Conservation (phyloP, 2,113 vertebrate species). For the Scolopax mira region DNA sequence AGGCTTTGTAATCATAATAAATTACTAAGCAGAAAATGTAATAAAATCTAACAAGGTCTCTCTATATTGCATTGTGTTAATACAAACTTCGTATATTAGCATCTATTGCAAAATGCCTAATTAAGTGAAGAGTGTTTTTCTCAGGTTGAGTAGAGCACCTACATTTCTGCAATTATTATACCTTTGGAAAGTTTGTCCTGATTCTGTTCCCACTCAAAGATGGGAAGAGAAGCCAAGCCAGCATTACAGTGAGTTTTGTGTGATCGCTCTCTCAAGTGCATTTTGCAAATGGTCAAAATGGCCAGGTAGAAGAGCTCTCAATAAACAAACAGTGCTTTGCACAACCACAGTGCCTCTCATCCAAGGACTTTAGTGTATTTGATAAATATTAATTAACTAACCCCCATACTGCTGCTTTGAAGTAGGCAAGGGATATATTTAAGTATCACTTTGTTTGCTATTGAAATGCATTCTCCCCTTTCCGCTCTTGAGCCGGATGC, state of each 20-base stretch:
- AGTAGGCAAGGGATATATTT: not conserved
- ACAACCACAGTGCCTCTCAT: not conserved
- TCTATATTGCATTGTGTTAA: not conserved
- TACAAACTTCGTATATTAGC: not conserved
- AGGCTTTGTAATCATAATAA: not conserved
- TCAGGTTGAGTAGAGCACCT: constrained; percentile 1
- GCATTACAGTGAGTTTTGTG: not conserved
- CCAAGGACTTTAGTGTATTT: not conserved
- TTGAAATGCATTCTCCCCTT: not conserved
- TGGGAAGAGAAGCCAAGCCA: not conserved
- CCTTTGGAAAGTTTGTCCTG: not conserved
- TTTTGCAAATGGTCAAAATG: not conserved
- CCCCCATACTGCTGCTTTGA: not conserved
- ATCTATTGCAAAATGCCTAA: constrained; percentile 20
- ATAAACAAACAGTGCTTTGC: not conserved
- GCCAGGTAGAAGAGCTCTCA: not conserved
- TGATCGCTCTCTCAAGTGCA: not conserved
- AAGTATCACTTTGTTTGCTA: not conserved
- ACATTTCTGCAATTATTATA: not conserved
- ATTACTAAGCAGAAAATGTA: not conserved
- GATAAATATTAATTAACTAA: constrained; percentile 9
- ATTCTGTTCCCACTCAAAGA: not conserved
- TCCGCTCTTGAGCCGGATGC: not conserved
- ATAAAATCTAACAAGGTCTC: constrained; percentile 15
- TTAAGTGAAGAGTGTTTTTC: not conserved